Evolutionary conservation across 2,888 invertebrate species (phyloP).

Genomic region (Lepidonotus clava): DNA sequence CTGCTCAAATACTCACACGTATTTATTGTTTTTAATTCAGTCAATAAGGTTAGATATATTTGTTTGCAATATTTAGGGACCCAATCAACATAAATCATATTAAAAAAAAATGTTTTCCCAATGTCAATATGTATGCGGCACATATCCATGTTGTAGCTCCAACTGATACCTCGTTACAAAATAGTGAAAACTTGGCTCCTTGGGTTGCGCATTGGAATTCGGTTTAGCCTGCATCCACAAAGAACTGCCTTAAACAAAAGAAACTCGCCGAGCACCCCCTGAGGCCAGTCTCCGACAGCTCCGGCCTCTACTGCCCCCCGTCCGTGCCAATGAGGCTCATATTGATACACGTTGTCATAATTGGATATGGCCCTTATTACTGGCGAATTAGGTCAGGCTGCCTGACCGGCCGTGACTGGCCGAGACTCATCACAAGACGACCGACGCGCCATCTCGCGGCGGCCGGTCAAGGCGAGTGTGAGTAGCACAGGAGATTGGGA

Average conservation of each 20-base stretch:
- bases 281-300: neutral
- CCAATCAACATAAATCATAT: no score
- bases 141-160: no score
- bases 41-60: no score
- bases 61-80: no score
- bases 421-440: constrained; percentile 19
- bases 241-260: neutral
- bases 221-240: no score
- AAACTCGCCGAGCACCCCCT: neutral
- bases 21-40: no score
- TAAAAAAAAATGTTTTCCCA: no score
- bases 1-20: no score
- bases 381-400: constrained; percentile 33
- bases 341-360: constrained; percentile 48
- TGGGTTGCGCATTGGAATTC: no score
- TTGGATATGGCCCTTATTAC: constrained; percentile 49
- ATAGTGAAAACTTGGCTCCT: no score
- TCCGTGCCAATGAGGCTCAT: neutral
- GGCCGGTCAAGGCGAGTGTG: constrained; percentile 15
- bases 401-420: constrained; percentile 30
- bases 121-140: no score
- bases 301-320: neutral
- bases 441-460: constrained; percentile 8
- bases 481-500: constrained; percentile 38
- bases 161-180: no score